These are phyloP conservation scores for Drosophila crucigera DNA, from an alignment of 2,888 invertebrate species.

Conservation along the genomic window DNA sequence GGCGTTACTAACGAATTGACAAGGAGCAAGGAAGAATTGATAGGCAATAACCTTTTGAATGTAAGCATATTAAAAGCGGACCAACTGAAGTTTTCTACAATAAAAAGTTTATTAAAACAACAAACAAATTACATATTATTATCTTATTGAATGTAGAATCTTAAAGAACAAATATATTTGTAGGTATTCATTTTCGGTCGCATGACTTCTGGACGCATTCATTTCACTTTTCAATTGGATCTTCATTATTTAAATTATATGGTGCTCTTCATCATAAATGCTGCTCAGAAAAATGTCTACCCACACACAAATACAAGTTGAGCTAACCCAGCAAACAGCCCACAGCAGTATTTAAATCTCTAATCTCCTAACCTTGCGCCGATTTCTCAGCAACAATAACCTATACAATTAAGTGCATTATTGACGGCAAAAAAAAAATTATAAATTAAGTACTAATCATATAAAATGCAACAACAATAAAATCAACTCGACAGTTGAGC, in stretches of 20 bases:
- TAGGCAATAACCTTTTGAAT: constrained; percentile 38
- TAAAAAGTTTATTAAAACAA: neutral
- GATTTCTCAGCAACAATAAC: constrained; percentile 54
- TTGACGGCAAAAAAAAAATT: constrained; percentile 61
- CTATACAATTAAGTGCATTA: constrained; percentile 58
- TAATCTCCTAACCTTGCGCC: constrained; percentile 72
- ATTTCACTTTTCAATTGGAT: neutral
- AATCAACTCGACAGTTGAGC: constrained; percentile 56
- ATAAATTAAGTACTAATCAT: constrained; percentile 80
- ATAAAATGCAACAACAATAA: constrained; percentile 69
- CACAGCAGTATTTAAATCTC: constrained; percentile 50
- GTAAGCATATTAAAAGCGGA: constrained; percentile 18
- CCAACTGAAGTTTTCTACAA: neutral
- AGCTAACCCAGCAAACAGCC: constrained; percentile 42
- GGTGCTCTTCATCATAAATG: neutral
- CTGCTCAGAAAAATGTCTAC: constrained; percentile 31
- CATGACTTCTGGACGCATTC: neutral
- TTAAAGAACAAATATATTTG: neutral
- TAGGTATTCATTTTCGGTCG: neutral
- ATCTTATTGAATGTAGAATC: neutral
- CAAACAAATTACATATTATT: neutral
- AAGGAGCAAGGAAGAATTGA: constrained; percentile 47
- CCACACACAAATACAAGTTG: constrained; percentile 49
- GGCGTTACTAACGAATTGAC: constrained; percentile 76
- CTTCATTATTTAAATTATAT: constrained; percentile 8